A percentile compares a stretch with the other conserved stretches of the same genome.
These are phyloP conservation scores for Drosophila melanica DNA, from an alignment of 1,140 invertebrate genomes.

Conservation along the genomic window DNA sequence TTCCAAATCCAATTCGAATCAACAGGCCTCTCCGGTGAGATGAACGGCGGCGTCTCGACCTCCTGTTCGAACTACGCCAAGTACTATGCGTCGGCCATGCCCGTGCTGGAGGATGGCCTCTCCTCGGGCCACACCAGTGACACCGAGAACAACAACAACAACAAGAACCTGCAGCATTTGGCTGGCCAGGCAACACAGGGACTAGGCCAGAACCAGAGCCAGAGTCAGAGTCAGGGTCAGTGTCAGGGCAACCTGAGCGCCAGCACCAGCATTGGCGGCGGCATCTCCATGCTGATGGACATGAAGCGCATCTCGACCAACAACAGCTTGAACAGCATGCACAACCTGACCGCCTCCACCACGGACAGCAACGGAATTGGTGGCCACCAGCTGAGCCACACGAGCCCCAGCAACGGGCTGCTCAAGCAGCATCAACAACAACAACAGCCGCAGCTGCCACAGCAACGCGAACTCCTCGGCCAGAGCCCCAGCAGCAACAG, in stretches of 20 bases:
- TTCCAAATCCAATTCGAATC: neutral
- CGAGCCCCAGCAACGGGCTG: slow-evolving; percentile 64
- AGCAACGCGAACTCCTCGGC: slow-evolving; percentile 65
- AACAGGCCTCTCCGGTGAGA: slow-evolving; percentile 84
- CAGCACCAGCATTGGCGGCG: slow-evolving; percentile 74
- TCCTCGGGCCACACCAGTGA: slow-evolving; percentile 96
- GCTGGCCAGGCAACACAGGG: slow-evolving; percentile 7
- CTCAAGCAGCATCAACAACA: slow-evolving; percentile 24
- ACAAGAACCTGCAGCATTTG: slow-evolving; percentile 63
- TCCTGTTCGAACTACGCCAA: slow-evolving; percentile 82
- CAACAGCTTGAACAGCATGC: slow-evolving; percentile 80
- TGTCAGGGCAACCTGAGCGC: slow-evolving; percentile 47
- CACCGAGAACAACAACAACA: slow-evolving; percentile 89
- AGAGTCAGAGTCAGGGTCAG: neutral
- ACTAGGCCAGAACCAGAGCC: slow-evolving; percentile 22
- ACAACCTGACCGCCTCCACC: slow-evolving; percentile 72
- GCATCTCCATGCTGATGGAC: slow-evolving; percentile 83
- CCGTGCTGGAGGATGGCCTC: slow-evolving; percentile 96
- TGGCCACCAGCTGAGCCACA: slow-evolving; percentile 36
- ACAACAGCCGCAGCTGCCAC: slow-evolving; percentile 25
- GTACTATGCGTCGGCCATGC: slow-evolving; percentile 88
- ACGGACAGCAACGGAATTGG: slow-evolving; percentile 57
- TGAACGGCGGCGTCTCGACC: slow-evolving; percentile 76
- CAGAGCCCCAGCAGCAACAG: slow-evolving; percentile 76
- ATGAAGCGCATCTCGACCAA: slow-evolving; percentile 81